Evolutionary conservation across 1,140 invertebrate species (phyloP).

Genomic region (Cyphomyrmex costatus): DNA sequence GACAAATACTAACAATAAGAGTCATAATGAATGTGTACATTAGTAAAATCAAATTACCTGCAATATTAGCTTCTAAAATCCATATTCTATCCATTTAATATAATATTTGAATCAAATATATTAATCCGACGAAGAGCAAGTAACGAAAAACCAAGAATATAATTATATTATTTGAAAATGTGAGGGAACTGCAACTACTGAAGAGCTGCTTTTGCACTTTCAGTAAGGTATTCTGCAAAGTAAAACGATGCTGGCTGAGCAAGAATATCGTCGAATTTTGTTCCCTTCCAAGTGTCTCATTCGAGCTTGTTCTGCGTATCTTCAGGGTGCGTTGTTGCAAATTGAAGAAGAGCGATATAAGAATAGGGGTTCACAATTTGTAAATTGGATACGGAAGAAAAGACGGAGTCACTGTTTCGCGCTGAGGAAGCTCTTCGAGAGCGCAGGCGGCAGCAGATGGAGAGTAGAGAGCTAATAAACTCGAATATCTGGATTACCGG

Average conservation of each 20-base stretch:
- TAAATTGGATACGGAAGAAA: constrained; percentile 45
- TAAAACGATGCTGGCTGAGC: constrained; percentile 31
- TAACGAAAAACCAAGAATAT: background rate
- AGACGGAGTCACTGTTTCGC: background rate
- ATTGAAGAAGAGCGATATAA: constrained; percentile 45
- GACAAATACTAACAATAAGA: background rate
- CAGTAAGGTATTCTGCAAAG: constrained; percentile 17
- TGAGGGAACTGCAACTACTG: background rate
- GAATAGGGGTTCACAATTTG: constrained; percentile 41
- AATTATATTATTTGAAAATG: constrained; percentile 12
- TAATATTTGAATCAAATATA: background rate
- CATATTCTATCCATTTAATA: constrained; percentile 4
- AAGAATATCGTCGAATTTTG: background rate
- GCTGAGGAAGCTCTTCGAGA: background rate
- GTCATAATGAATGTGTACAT: background rate
- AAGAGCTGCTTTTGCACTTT: constrained; percentile 14
- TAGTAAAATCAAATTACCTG: background rate
- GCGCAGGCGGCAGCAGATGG: background rate
- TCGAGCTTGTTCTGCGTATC: constrained; percentile 16
- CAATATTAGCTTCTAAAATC: background rate
- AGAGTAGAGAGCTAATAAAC: constrained; percentile 52
- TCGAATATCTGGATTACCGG: constrained; percentile 49
- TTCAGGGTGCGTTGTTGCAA: constrained; percentile 32
- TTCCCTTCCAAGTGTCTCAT: constrained; percentile 12
- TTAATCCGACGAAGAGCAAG: background rate